These are phyloP conservation scores for Lagopus muta DNA, from an alignment of 2,113 vertebrate genomes.

Conservation along the genomic window DNA sequence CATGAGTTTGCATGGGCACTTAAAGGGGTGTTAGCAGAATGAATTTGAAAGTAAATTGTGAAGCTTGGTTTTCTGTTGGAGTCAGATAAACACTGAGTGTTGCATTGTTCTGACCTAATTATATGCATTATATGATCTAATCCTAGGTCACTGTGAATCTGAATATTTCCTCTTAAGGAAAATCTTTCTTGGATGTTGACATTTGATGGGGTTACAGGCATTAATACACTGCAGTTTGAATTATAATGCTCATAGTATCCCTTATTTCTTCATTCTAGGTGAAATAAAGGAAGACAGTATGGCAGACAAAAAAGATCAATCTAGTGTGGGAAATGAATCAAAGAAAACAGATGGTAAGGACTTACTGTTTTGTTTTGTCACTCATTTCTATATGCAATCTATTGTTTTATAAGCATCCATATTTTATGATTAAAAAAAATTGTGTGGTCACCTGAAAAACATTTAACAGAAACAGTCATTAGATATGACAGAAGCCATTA, in stretches of 20 bases:
- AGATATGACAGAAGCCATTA: not conserved
- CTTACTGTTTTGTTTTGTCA: conserved; percentile 35
- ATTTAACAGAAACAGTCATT: not conserved
- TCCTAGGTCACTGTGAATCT: not conserved
- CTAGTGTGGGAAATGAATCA: conserved; percentile 64
- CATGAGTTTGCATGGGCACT: not conserved
- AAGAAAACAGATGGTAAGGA: conserved; percentile 81
- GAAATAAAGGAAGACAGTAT: conserved; percentile 78
- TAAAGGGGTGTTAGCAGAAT: not conserved
- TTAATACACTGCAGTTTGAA: not conserved
- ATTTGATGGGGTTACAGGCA: not conserved
- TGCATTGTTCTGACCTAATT: not conserved
- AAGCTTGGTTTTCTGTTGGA: not conserved
- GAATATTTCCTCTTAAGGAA: not conserved
- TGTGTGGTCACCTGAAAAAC: not conserved
- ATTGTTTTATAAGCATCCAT: not conserved
- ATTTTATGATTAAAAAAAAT: not conserved
- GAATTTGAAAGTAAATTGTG: not conserved
- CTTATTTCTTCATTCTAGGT: conserved; percentile 73
- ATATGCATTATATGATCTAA: no score
- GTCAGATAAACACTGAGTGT: not conserved
- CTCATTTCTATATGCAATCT: not conserved
- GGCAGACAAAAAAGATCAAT: conserved; percentile 75
- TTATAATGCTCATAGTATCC: conserved; percentile 36
- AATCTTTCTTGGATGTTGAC: not conserved